These are phyloP conservation scores for Nemurella pictetii DNA, from an alignment of 2,888 invertebrate genomes.

Conservation along the genomic window DNA sequence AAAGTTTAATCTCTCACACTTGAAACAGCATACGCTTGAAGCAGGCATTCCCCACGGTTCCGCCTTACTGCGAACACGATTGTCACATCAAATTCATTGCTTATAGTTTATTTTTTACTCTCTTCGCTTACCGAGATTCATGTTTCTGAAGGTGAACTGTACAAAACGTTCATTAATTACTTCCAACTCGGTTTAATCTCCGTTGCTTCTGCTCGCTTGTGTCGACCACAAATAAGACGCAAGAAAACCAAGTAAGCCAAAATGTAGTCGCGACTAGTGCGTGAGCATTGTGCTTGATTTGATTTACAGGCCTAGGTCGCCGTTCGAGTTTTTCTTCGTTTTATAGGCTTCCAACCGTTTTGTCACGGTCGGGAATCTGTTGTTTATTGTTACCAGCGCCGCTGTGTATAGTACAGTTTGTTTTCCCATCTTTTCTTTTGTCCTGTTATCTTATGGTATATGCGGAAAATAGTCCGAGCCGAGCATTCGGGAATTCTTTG, in stretches of 20 bases:
- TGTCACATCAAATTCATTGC: background rate
- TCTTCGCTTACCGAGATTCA: background rate
- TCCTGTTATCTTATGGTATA: conserved; percentile 6
- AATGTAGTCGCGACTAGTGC: background rate
- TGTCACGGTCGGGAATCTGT: conserved; percentile 5
- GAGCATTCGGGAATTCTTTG: conserved; percentile 1
- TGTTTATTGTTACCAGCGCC: background rate
- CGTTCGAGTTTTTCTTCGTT: background rate
- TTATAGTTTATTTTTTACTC: background rate
- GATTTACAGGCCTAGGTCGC: background rate
- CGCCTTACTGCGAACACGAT: background rate
- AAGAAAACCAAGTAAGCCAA: background rate
- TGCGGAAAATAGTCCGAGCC: background rate
- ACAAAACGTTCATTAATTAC: background rate
- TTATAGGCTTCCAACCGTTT: background rate
- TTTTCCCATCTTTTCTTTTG: conserved; percentile 2
- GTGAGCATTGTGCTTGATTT: background rate
- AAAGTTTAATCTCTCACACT: background rate
- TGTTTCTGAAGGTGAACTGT: background rate
- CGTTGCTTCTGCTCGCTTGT: background rate
- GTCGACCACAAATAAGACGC: background rate
- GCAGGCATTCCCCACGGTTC: background rate
- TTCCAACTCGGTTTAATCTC: background rate
- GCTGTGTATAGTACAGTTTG: background rate
- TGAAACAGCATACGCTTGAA: background rate